A percentile compares a stretch with the other conserved stretches of the same genome.
Conservation (phyloP, 2,888 invertebrate genomes). For the Polymixis lichenea region DNA sequence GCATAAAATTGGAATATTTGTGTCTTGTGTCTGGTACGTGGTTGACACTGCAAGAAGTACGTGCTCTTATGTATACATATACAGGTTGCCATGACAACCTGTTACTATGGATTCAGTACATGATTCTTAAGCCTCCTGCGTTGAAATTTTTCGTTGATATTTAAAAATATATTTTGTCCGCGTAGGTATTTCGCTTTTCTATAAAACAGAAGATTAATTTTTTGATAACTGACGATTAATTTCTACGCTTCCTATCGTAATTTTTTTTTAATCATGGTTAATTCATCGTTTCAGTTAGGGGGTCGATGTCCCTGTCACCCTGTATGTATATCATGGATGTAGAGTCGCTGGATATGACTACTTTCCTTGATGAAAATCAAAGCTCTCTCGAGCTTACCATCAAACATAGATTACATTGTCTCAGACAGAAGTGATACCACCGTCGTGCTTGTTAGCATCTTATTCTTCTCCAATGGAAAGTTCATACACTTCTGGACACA, state of each 20-base stretch:
- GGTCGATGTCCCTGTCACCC: too few relatives aligned
- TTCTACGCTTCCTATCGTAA: too few relatives aligned
- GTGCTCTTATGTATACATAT: neutral
- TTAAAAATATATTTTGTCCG: too few relatives aligned
- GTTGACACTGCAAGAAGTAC: conserved; percentile 4
- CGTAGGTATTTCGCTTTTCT: too few relatives aligned
- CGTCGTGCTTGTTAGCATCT: neutral
- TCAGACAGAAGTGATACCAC: neutral
- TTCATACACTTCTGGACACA: too few relatives aligned
- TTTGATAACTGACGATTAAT: too few relatives aligned
- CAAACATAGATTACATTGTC: neutral
- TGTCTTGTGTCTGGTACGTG: neutral
- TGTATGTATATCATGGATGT: neutral
- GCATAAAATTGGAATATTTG: neutral
- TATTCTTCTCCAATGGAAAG: neutral
- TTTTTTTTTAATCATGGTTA: too few relatives aligned
- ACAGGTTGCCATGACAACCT: neutral
- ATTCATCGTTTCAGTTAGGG: too few relatives aligned
- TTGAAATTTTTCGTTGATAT: too few relatives aligned
- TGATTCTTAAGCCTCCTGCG: too few relatives aligned
- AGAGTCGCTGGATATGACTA: neutral
- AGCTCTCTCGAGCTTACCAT: conserved; percentile 1
- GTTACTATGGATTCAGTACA: too few relatives aligned
- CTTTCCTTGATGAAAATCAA: conserved; percentile 28
- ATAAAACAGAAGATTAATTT: too few relatives aligned